Evolutionary conservation across 2,888 invertebrate species (phyloP), one percentile per base, ranked within the genome.

Genomic region (Allygus modestus): DNA sequence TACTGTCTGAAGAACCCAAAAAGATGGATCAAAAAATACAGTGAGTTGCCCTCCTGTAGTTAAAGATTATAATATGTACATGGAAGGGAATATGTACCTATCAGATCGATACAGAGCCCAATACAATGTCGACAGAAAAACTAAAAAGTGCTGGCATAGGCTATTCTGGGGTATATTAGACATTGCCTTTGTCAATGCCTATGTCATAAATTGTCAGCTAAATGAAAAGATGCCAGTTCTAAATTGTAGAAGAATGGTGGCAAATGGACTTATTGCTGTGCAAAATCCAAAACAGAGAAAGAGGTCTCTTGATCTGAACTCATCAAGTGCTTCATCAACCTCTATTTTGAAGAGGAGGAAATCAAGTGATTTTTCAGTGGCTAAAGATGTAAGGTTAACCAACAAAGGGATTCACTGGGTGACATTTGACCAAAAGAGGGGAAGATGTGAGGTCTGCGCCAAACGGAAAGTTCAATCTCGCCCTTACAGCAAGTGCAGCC

Each of bases 91-190:
- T n/a, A n/a, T n/a, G n/a, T 12, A 65, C 65, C 65, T 65, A 65
- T 15, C 65, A 1, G 65, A 65, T 23, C 65, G 65, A 65, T 65
- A 65, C 23, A 17, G 65, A 65, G 65, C 65, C 65, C 1, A n/a
- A 65, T 65, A 65, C 65, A 65, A 65, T 65, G 65, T 65, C n/a
- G 65, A 65, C 23, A 17, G 65, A 4, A 65, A 65, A 23, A 28
- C 65, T 20, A 65, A 65, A 65, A 65, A 65, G 65, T 65, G 65
- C n/a, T 65, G 65, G 23, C 65, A 65, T 65, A 28, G n/a, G n/a
- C n/a, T n/a, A n/a, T n/a, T n/a, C n/a, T n/a, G n/a, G n/a, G n/a
- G n/a, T n/a, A n/a, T n/a, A n/a, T n/a, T n/a, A n/a, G n/a, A n/a
- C n/a, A n/a, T n/a, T n/a, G n/a, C n/a, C n/a, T n/a, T n/a, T n/a